phyloP scores from a whole-genome alignment of 1,140 invertebrate genomes.

The Colletes latitarsis region DNA sequence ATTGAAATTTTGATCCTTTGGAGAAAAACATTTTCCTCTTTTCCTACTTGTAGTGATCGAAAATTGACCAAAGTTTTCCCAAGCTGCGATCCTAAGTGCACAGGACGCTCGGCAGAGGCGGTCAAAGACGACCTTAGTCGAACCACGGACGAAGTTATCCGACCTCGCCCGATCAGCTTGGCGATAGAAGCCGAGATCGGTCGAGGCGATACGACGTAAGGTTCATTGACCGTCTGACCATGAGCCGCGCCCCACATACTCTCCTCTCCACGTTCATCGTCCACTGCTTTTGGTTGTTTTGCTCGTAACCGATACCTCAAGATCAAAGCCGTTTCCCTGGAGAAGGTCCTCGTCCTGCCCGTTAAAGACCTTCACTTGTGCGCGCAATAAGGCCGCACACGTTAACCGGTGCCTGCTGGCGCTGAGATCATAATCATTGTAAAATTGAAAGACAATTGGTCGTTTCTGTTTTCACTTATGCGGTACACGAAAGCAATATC shows the following conservation, averaged over 20 bases:
- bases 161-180: slow-evolving; percentile 59
- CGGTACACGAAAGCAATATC: background rate
- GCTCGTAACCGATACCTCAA: slow-evolving; percentile 57
- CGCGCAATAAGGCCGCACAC: slow-evolving; percentile 37
- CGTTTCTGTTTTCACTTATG: background rate
- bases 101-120: slow-evolving; percentile 45
- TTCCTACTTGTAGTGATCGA: background rate
- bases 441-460: slow-evolving; percentile 8
- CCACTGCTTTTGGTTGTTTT: slow-evolving; percentile 61
- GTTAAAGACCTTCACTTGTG: slow-evolving; percentile 53
- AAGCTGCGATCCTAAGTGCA: slow-evolving; percentile 11
- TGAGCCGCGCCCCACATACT: slow-evolving; percentile 77
- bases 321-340: slow-evolving; percentile 66
- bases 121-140: slow-evolving; percentile 54
- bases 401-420: slow-evolving; percentile 23
- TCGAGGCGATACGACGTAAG: slow-evolving; percentile 58
- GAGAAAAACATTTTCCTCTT: background rate
- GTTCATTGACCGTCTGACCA: slow-evolving; percentile 79
- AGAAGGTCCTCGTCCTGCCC: slow-evolving; percentile 60
- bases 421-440: slow-evolving; percentile 1
- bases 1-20: background rate
- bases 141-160: slow-evolving; percentile 58
- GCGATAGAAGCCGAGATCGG: slow-evolving; percentile 58
- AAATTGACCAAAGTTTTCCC: slow-evolving; percentile 21
- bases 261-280: slow-evolving; percentile 45